These are phyloP conservation scores for Montipora efflorescens DNA, from an alignment of 64 coral and sea anemone genomes.

Conservation along the genomic window DNA sequence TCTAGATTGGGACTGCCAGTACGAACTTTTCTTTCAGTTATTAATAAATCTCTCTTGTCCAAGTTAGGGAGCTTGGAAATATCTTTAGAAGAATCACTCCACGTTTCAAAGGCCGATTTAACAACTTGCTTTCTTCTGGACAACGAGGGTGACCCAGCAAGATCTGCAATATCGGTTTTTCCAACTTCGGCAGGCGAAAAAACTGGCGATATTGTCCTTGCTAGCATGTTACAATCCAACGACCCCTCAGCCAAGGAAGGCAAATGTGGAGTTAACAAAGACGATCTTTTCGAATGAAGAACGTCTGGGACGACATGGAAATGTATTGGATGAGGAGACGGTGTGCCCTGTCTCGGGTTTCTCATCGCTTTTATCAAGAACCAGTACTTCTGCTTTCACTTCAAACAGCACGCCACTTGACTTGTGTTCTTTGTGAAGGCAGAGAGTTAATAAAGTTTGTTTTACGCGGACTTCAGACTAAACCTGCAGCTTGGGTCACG, in stretches of 20 bases:
- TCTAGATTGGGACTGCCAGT: background rate
- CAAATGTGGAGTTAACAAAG: background rate
- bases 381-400: background rate
- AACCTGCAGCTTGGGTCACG: no score
- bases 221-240: background rate
- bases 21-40: background rate
- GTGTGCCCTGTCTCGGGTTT: background rate
- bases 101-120: background rate
- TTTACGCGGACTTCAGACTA: no score
- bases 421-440: no score
- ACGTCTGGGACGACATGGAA: background rate
- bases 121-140: background rate
- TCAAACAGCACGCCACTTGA: no score
- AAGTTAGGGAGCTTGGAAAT: background rate
- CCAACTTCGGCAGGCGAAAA: background rate
- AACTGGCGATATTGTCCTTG: constrained; percentile 1
- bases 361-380: background rate
- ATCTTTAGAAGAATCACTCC: background rate
- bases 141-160: background rate
- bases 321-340: background rate
- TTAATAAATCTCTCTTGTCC: background rate
- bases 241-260: constrained; percentile 22
- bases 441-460: no score
- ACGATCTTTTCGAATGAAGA: background rate
- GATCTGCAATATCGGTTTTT: constrained; percentile 27